Conservation (phyloP, 2,113 vertebrate species). For the Semicossyphus pulcher region DNA sequence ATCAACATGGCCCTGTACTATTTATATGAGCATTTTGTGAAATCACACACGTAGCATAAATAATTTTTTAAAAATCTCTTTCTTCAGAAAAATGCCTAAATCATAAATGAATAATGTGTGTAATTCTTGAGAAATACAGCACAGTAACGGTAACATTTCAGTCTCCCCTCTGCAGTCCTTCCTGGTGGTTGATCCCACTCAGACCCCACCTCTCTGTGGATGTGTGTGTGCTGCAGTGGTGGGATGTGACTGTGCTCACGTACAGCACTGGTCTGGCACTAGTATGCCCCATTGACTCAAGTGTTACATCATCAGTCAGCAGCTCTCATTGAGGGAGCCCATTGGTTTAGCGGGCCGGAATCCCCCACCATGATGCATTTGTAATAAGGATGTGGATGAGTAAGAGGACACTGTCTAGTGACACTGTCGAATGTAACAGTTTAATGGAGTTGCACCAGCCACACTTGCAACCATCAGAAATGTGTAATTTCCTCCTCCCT, state of each 20-base stretch:
- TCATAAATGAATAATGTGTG: neutral
- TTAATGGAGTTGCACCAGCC: neutral
- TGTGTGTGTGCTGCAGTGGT: conserved; percentile 25
- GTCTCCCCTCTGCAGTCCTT: conserved; percentile 25
- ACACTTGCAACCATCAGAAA: neutral
- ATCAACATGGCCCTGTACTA: neutral
- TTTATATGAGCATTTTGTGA: neutral
- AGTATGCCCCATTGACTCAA: conserved; percentile 26
- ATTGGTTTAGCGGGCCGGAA: conserved; percentile 36
- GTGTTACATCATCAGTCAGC: conserved; percentile 60
- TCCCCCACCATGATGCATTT: conserved; percentile 36
- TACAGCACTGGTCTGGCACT: conserved; percentile 53
- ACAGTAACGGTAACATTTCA: neutral
- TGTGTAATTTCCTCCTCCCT: neutral
- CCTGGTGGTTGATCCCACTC: conserved; percentile 32
- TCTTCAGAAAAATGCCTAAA: too few species aligned
- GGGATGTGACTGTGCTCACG: conserved; percentile 78
- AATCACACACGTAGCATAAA: neutral
- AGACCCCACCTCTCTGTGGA: neutral
- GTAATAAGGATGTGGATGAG: conserved; percentile 35
- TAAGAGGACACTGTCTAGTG: neutral
- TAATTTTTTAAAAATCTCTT: too few species aligned
- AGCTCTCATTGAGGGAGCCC: conserved; percentile 1
- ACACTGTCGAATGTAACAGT: neutral
- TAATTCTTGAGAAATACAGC: neutral